These are phyloP conservation scores for Agrotis ipsilon DNA, from an alignment of 2,888 invertebrate species.

Conservation along the genomic window DNA sequence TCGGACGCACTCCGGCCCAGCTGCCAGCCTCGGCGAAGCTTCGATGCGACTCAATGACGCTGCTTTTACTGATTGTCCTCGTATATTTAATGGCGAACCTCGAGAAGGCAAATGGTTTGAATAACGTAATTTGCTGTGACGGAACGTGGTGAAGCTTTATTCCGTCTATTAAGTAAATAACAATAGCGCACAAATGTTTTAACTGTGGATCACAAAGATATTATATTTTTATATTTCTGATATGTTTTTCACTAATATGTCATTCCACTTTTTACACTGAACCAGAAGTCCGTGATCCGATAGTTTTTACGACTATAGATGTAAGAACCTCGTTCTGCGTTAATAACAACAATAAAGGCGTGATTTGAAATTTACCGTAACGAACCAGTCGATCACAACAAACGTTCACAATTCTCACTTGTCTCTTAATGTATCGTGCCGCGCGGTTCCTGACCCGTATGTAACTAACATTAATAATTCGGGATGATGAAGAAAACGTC, in stretches of 20 bases:
- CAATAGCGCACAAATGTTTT: constrained; percentile 38
- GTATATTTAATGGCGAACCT: constrained; percentile 81
- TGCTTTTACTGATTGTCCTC: constrained; percentile 84
- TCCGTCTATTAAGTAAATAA: constrained; percentile 60
- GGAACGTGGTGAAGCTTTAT: constrained; percentile 87
- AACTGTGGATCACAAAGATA: constrained; percentile 43
- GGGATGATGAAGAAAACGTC: constrained; percentile 62
- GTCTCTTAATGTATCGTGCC: constrained; percentile 64
- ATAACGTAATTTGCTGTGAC: constrained; percentile 88
- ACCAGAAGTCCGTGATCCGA: constrained; percentile 15
- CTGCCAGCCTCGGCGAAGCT: constrained; percentile 84
- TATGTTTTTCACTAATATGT: constrained; percentile 52
- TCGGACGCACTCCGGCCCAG: constrained; percentile 80
- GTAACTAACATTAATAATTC: constrained; percentile 67
- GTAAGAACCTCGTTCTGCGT: constrained; percentile 23
- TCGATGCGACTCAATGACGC: constrained; percentile 88
- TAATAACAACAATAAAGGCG: constrained; percentile 33
- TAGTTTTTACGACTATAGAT: constrained; percentile 9
- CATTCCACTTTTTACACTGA: constrained; percentile 54
- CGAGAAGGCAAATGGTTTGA: constrained; percentile 84
- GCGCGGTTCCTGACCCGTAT: constrained; percentile 67
- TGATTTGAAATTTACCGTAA: constrained; percentile 70
- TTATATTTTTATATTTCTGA: constrained; percentile 25
- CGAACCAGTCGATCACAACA: constrained; percentile 71
- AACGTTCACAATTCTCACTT: constrained; percentile 75